Evolutionary conservation across 2,888 invertebrate species (phyloP), one percentile per base, ranked within the genome.

Genomic region (Dysmachus trigonus): DNA sequence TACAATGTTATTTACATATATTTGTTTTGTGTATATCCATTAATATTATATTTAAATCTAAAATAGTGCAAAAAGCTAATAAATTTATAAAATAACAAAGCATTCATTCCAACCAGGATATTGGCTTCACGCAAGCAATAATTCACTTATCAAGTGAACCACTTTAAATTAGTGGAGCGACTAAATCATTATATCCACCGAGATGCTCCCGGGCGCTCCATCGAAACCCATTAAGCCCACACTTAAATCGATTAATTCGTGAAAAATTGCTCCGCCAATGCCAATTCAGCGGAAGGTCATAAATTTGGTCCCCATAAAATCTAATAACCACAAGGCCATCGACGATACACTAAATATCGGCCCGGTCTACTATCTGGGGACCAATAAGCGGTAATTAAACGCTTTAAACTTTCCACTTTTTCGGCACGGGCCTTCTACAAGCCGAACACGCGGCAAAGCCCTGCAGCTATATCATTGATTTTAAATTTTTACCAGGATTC

Each of bases 321-420:
- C 84, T 84, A 84, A 84, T 84, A 73, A 84, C 73, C 47, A 8
- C 84, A 73, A 84, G 73, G 47, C 73, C 47, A 84, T 73, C 73
- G 73, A 38, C 38, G 41, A 72, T 84, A 35, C 27, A 73, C 62
- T 62, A 33, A 51, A 82, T 71, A 38, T 27, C 27, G 38, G 2
- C 22, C 30, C 10, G 15, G 18, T 22, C 30, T 13, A 51, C 73
- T 72, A 84, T 74, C 84, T 51, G 31, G 84, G 84, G 84, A 84
- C 72, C 84, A 84, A 84, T 84, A 73, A 84, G 72, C 72, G 84
- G 73, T 84, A 84, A 84, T 84, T 84, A 84, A 84, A 47, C 47
- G 84, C 18, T 84, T 84, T 84, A 84, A 84, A 84, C 84, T 73
- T 73, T 84, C 22, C 84, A 73, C 22, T 47, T 74, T 84, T 84